phyloP scores from a whole-genome alignment of 2,888 invertebrate species.

The Hypomecis atomaria region DNA sequence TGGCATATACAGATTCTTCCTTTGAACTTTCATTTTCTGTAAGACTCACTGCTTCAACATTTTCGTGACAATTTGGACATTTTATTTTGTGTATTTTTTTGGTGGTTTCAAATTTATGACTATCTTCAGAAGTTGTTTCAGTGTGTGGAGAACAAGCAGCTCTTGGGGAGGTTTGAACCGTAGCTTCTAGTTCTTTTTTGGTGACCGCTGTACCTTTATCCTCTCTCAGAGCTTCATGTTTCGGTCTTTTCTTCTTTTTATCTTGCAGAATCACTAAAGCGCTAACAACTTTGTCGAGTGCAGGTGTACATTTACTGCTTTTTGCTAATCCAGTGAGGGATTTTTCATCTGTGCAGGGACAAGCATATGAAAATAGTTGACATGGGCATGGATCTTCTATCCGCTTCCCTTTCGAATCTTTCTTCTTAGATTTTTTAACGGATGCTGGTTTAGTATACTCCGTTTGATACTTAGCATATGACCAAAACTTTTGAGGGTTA shows the following conservation, averaged over 20 bases:
- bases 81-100: constrained; percentile 58
- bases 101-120: constrained; percentile 43
- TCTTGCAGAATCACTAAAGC: constrained; percentile 45
- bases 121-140: constrained; percentile 37
- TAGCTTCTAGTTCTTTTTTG: constrained; percentile 39
- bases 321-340: constrained; percentile 57
- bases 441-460: constrained; percentile 60
- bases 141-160: constrained; percentile 36
- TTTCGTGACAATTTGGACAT: constrained; percentile 73
- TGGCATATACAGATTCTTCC: constrained; percentile 43
- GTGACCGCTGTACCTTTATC: constrained; percentile 46
- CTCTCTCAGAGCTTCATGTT: constrained; percentile 45
- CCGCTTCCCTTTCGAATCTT: constrained; percentile 48
- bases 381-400: constrained; percentile 71
- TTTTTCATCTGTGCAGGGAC: constrained; percentile 64
- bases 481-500: constrained; percentile 66
- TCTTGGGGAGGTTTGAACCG: constrained; percentile 35
- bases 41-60: constrained; percentile 60
- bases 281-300: constrained; percentile 56
- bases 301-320: constrained; percentile 52
- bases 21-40: constrained; percentile 63
- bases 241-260: constrained; percentile 45
- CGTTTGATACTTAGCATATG: constrained; percentile 66
- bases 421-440: constrained; percentile 60
- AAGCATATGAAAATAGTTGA: constrained; percentile 71